Evolutionary conservation across 2,888 invertebrate species (phyloP), one percentile per base, ranked within the genome.

Genomic region (Artemia sp.): DNA sequence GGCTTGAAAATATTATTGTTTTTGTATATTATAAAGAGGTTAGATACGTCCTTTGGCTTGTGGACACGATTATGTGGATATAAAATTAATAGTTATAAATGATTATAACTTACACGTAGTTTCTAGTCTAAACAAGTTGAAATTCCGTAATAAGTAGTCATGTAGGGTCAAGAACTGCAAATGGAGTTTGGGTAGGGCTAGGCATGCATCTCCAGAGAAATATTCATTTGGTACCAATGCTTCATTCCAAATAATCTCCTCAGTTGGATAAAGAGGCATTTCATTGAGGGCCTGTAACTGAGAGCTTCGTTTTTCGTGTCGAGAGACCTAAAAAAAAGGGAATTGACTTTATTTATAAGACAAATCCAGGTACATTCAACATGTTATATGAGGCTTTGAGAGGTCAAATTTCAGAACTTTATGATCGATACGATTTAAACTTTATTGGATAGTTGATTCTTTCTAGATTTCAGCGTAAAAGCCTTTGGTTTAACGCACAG

Each of bases 221-320:
- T 95, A 95, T 76, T 97, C 95, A 0, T 93, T 90, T 0, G 98
- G 98, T 0, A 99, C 97, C 66, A 98, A 86, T 77, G 97, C 96
- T 78, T 98, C 96, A 79, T 99, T 93, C 98, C 98, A 99, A 74
- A 98, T 93, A 4, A 97, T 88, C 72, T 90, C 88, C 78, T 99
- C 98, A 0, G 95, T 97, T 0, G 98, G 98, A 78, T 98, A 99
- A 0, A 99, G 82, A 0, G 98, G 97, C 92, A 97, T 95, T 74
- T 92, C 90, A 78, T 98, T 99, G 12, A 99, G 80, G 70, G 91
- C 89, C 77, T 96, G 92, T 70, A 97, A 80, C 76, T 98, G 96
- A 0, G 95, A 96, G 52, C 88, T 85, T 68, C 92, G 84, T 64
- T 88, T 84, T 78, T 95, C 93, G 78, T 95, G 93, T 3, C 90